Evolutionary conservation across 2,113 vertebrate species (phyloP), one percentile per base, ranked within the genome.

Genomic region (Eidolon helvum): DNA sequence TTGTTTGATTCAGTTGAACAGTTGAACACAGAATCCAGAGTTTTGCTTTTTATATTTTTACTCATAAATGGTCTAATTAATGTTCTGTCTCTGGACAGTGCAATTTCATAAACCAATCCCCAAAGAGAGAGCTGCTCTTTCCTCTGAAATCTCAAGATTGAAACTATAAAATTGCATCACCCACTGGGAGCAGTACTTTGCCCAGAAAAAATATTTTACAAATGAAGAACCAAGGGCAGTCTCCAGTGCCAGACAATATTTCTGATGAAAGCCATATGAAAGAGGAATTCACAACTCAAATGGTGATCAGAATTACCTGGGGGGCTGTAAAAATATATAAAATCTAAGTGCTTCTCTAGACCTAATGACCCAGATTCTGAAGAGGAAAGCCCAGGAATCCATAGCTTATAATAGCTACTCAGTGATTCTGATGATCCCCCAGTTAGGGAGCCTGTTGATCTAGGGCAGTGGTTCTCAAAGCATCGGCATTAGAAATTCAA

Each of bases 61-160:
- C 35, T 90, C 55, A 91, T 84, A 95, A 94, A 93, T 43, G 33
- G 57, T 57, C 83, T 97, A 97, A 97, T 96, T 96, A 96, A 71
- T 93, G 90, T 95, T 63, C 65, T 89, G 45, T 93, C 93, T 94
- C 93, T 96, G 83, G 71, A 38, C 26, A 85, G 74, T 50, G 90
- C 26, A 84, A 87, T 94, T 92, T 98, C 92, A 95, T 96, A 96
- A 97, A 95, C 28, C 71, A 86, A 55, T 16, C 55, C 65, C 84
- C 71, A 96, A 92, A 97, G 87, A 90, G 74, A 91, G 50, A 87
- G 33, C 38, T 88, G 74, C 63, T 95, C 75, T 96, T 91, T 97
- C 82, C 43, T 43, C 85, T 82, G 35, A 91, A 80, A 95, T 95
- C 85, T 87, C 24, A 38, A 94, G 65, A 92, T 72, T 72, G 35